Base-by-base conservation (phyloP, 2,797 vertebrate genomes). In the Galago senegalensis region DNA sequence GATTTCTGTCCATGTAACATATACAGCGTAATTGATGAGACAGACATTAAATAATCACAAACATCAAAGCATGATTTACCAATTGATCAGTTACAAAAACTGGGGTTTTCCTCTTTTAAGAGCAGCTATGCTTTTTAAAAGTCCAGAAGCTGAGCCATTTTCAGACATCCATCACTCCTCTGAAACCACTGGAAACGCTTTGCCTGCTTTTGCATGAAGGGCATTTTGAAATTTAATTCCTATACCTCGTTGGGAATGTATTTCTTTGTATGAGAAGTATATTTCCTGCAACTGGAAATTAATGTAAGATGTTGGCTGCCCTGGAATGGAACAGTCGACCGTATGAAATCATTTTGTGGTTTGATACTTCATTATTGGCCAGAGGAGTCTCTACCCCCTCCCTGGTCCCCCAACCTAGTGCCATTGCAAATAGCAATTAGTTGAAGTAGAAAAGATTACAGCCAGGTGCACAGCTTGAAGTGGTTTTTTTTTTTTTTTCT, bases 391-490 rank as follows among this genome's bases (percentile, higher is more conserved):
- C 93, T 90, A 53, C 93, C 88, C 61, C 43, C 77, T 61, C 87
- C 77, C 94, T 72, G n/a, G 84, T 53, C 92, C 87, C 72, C 89
- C 81, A 95, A 79, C 95, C 89, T 84, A 94, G 88, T 88, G 82
- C 96, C 93, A 95, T 91, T 79, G 75, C 97, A 98, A 98, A 98
- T 23, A 97, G 94, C 97, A 98, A 98, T 99, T 98, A 98, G 97
- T 98, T 98, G 98, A 97, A 98, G 97, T 73, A 98, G 98, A 97
- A 98, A 97, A 98, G 98, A 98, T 98, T 97, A 96, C 0, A 75
- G 96, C 97, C 98, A 99, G 98, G 98, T 99, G 98, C 97, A 97
- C 94, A 84, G 97, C 98, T 98, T 98, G 98, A 98, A 98, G 97
- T 25, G 21, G 27, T 2, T 7, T 9, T 53, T 37, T 83, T 40